phyloP scores from a whole-genome alignment of 2,888 invertebrate species.

The Epinotia ramella region DNA sequence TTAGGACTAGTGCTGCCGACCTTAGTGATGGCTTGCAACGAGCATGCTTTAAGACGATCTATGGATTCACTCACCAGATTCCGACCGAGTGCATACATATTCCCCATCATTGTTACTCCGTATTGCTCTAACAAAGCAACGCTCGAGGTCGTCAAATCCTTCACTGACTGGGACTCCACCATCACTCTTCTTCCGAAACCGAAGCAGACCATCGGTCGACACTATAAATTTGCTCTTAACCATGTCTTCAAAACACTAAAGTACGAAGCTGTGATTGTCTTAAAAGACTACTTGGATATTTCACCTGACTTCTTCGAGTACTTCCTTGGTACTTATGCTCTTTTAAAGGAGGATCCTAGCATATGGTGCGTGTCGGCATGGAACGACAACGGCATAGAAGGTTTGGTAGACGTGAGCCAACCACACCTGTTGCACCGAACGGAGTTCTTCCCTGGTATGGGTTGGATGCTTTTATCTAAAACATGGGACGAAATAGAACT shows the following conservation, averaged over 20 bases:
- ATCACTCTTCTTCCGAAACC: not conserved
- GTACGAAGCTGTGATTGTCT: conserved; percentile 7
- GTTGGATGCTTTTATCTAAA: conserved; percentile 18
- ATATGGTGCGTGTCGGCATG: conserved; percentile 98
- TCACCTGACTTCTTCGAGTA: conserved; percentile 97
- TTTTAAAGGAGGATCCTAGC: conserved; percentile 90
- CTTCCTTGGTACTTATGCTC: conserved; percentile 93
- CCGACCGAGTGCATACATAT: not conserved
- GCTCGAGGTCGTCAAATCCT: not conserved
- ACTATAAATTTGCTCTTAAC: conserved; percentile 18
- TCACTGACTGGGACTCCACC: not conserved
- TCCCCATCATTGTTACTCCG: conserved; percentile 2
- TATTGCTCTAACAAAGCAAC: not conserved
- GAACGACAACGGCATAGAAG: conserved; percentile 90
- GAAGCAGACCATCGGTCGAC: too few relatives aligned
- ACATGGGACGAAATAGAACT: conserved; percentile 3
- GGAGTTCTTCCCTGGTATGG: conserved; percentile 9
- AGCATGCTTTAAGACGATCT: not conserved
- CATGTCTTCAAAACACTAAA: conserved; percentile 17
- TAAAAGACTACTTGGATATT: conserved; percentile 83
- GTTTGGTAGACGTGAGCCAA: not conserved
- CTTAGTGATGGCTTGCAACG: conserved; percentile 8
- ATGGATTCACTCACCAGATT: not conserved
- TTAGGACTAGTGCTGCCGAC: not conserved
- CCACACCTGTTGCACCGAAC: conserved; percentile 1